A percentile compares a stretch with the other conserved stretches of the same genome.
Evolutionary conservation across 2,888 invertebrate genomes (phyloP).

Genomic region (Xanthostigma xanthostigma): DNA sequence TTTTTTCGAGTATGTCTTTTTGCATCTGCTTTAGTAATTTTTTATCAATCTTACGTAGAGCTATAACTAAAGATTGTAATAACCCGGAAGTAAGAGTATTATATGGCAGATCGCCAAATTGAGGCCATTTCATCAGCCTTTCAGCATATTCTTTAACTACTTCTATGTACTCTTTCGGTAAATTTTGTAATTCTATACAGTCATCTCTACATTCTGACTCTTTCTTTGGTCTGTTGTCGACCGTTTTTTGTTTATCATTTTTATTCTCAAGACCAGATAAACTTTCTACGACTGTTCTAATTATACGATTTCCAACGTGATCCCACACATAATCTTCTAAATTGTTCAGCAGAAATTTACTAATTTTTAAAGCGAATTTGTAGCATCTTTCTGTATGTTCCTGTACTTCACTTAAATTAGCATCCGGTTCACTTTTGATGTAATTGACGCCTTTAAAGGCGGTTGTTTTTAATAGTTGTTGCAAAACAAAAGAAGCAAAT

Average conservation of each 20-base stretch:
- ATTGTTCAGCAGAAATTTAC: constrained; percentile 68
- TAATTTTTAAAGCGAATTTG: constrained; percentile 50
- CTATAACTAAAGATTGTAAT: constrained; percentile 47
- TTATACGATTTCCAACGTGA: constrained; percentile 58
- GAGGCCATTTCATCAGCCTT: constrained; percentile 56
- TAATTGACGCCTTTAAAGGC: constrained; percentile 9
- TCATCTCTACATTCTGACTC: neutral
- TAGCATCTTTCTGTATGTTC: constrained; percentile 40
- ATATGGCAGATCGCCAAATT: constrained; percentile 56
- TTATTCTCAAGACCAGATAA: constrained; percentile 41
- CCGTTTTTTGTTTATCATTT: constrained; percentile 17
- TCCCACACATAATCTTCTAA: constrained; percentile 73
- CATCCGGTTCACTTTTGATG: constrained; percentile 19
- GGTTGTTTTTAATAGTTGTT: constrained; percentile 39
- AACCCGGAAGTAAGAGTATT: constrained; percentile 56
- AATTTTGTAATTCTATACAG: neutral
- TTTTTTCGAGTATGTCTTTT: constrained; percentile 45
- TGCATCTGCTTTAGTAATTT: constrained; percentile 36
- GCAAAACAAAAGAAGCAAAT: constrained; percentile 66
- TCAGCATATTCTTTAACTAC: constrained; percentile 47
- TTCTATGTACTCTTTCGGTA: constrained; percentile 43
- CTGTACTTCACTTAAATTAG: too few species aligned
- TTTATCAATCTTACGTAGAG: constrained; percentile 43
- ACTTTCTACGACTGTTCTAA: constrained; percentile 55
- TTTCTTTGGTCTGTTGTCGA: constrained; percentile 14